Percentiles rank a stretch among this genome's conserved stretches.
Evolutionary conservation across 2,113 vertebrate genomes (phyloP).

Genomic region (Chaetops frenatus): DNA sequence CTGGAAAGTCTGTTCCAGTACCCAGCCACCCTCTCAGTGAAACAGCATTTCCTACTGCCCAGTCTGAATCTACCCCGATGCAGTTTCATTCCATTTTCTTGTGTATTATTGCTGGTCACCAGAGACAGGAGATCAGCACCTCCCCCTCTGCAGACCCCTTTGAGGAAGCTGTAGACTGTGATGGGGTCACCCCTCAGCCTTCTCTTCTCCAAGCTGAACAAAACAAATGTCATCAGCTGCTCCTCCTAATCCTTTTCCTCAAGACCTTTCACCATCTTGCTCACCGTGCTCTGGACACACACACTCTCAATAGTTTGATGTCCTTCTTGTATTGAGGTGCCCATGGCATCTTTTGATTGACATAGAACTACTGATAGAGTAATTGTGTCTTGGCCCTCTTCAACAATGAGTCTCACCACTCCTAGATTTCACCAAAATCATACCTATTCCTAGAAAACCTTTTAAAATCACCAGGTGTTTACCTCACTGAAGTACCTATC

Average conservation of each 20-base stretch:
- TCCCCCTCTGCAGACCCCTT: fast-evolving
- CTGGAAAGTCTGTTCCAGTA: not conserved
- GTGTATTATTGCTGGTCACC: not conserved
- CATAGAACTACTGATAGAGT: not conserved
- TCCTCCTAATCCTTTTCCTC: not conserved
- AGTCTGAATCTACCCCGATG: not conserved
- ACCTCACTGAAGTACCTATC: not conserved
- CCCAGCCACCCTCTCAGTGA: not conserved
- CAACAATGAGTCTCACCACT: not conserved
- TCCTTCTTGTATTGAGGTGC: fast-evolving
- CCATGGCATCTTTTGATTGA: not conserved
- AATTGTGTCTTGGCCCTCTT: not conserved
- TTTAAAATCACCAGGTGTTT: not conserved
- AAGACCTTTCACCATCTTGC: not conserved
- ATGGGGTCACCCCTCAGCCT: not conserved
- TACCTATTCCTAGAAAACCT: not conserved
- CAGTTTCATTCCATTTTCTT: not conserved
- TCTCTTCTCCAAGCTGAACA: not conserved
- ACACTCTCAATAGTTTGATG: not conserved
- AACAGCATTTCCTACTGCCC: not conserved
- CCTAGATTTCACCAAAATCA: not conserved
- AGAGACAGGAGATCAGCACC: not conserved
- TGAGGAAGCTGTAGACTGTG: not conserved
- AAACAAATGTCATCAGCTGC: not conserved
- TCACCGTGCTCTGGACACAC: not conserved